These are phyloP conservation scores for Chascanopsetta lugubris DNA, from an alignment of 2,113 vertebrate genomes.

Conservation along the genomic window DNA sequence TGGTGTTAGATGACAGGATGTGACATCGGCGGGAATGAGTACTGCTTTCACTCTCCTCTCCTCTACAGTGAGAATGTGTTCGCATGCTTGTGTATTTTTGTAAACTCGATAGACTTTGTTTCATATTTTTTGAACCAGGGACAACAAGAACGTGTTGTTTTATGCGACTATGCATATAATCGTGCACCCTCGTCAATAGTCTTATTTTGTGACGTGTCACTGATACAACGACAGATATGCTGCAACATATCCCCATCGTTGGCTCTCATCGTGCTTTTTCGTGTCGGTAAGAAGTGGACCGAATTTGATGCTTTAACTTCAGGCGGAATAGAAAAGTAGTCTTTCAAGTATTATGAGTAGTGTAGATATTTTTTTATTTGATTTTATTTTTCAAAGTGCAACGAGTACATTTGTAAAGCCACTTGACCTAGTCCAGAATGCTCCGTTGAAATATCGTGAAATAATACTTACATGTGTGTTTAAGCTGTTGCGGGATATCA, in stretches of 20 bases:
- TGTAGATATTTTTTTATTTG: constrained; percentile 58
- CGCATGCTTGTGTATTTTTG: constrained; percentile 56
- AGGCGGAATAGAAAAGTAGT: constrained; percentile 27
- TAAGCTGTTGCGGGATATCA: constrained; percentile 39
- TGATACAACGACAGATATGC: constrained; percentile 29
- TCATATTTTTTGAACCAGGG: constrained; percentile 56
- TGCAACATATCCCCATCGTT: constrained; percentile 21
- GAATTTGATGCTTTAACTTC: neutral
- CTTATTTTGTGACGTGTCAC: constrained; percentile 43
- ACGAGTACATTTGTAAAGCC: constrained; percentile 42
- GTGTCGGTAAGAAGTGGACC: constrained; percentile 3
- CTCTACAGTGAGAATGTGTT: constrained; percentile 68
- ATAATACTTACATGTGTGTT: constrained; percentile 46
- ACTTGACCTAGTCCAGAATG: constrained; percentile 23
- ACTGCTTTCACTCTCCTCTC: constrained; percentile 56
- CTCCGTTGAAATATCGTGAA: constrained; percentile 42
- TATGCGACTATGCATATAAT: constrained; percentile 63
- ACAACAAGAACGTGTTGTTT: constrained; percentile 33
- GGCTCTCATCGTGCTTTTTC: constrained; percentile 15
- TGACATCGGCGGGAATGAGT: constrained; percentile 35
- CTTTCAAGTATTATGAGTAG: constrained; percentile 34
- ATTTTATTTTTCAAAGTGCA: too few species aligned
- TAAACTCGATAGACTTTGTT: constrained; percentile 57
- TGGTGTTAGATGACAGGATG: constrained; percentile 34
- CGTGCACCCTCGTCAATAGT: constrained; percentile 30